Conservation (phyloP, 2,888 invertebrate species). For the Elaeidobius kamerunicus region DNA sequence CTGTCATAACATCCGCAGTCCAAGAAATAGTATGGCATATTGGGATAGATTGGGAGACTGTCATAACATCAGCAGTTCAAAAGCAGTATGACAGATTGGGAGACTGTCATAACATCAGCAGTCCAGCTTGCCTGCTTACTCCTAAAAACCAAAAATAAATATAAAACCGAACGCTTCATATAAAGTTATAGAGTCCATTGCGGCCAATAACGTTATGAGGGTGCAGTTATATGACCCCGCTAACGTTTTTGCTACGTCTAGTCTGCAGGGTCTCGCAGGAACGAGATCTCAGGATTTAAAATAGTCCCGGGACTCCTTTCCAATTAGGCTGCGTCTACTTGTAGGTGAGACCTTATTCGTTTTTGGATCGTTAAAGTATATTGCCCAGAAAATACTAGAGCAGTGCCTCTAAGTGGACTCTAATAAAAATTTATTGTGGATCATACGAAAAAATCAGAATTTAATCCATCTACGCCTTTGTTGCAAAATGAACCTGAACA, state of each 20-base stretch:
- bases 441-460: no score
- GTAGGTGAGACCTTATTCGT: constrained; percentile 6
- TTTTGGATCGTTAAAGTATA: constrained; percentile 4
- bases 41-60: no score
- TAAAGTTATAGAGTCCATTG: constrained; percentile 38
- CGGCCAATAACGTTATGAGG: constrained; percentile 39
- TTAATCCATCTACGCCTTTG: background rate
- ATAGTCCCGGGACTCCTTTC: constrained; percentile 39
- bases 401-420: no score
- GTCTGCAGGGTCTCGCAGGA: constrained; percentile 34
- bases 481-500: background rate
- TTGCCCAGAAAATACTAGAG: no score
- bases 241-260: constrained; percentile 41
- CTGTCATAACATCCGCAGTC: no score
- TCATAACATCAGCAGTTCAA: no score
- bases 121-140: no score
- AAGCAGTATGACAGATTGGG: no score
- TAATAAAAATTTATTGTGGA: no score
- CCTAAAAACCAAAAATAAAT: no score
- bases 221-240: constrained; percentile 40
- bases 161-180: no score
- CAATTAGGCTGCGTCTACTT: constrained; percentile 38
- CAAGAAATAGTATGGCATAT: background rate
- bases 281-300: constrained; percentile 39
- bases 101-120: no score